Conservation (phyloP, 1,140 invertebrate species). For the Tetraneura akinire region DNA sequence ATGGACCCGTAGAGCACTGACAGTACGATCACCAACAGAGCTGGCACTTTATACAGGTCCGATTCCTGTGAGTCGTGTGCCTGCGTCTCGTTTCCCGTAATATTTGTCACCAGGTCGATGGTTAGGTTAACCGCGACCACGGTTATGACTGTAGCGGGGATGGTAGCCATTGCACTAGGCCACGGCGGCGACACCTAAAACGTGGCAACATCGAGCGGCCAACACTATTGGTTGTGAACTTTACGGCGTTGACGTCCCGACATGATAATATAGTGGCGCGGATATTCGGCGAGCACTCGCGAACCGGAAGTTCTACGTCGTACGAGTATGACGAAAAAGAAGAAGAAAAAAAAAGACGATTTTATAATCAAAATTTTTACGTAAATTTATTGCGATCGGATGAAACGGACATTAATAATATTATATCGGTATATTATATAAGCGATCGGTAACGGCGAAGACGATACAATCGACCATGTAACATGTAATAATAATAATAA, state of each 20-base stretch:
- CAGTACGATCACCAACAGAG: constrained; percentile 61
- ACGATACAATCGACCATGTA: not conserved
- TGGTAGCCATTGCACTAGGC: not conserved
- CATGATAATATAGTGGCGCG: not conserved
- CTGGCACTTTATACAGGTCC: constrained; percentile 61
- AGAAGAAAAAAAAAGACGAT: not conserved
- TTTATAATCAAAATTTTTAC: not conserved
- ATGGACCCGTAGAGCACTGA: constrained; percentile 65
- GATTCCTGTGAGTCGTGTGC: not conserved
- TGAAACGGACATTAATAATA: not conserved
- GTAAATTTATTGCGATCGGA: not conserved
- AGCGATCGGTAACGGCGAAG: not conserved
- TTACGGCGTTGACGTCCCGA: constrained; percentile 18
- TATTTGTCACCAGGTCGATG: not conserved
- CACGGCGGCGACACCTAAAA: not conserved
- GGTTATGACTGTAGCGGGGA: not conserved
- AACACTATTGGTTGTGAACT: not conserved
- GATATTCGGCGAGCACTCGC: too few relatives aligned
- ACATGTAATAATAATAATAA: not conserved
- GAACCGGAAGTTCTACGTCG: too few relatives aligned
- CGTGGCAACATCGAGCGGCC: not conserved
- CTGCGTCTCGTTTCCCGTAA: not conserved
- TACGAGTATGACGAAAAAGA: too few relatives aligned
- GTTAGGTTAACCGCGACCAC: not conserved
- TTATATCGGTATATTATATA: too few relatives aligned